These are phyloP conservation scores for Drosophila putrida DNA, from an alignment of 2,888 invertebrate species.

Conservation along the genomic window DNA sequence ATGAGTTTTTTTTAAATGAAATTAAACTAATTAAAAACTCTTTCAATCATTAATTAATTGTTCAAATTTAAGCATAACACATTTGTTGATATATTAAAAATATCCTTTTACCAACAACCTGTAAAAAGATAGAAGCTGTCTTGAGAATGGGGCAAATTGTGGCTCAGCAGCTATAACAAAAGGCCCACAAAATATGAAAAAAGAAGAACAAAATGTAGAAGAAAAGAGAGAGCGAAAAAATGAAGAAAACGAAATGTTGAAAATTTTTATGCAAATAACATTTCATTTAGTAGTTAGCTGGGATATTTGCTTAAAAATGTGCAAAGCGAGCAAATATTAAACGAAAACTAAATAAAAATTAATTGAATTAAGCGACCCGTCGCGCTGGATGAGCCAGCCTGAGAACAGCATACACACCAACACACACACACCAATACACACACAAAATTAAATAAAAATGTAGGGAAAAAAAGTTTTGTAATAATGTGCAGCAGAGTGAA, in stretches of 20 bases:
- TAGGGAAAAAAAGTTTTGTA: constrained; percentile 46
- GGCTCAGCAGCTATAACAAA: constrained; percentile 42
- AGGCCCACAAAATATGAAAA: constrained; percentile 40
- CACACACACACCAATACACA: constrained; percentile 7
- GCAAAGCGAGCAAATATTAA: constrained; percentile 73
- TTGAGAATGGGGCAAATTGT: constrained; percentile 10
- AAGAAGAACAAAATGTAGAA: constrained; percentile 3
- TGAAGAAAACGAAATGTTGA: constrained; percentile 35
- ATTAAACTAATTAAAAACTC: not conserved
- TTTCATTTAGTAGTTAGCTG: constrained; percentile 75
- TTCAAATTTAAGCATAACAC: not conserved
- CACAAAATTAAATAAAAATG: constrained; percentile 18
- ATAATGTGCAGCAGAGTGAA: constrained; percentile 63
- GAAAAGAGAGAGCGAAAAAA: not conserved
- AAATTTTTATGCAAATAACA: constrained; percentile 77
- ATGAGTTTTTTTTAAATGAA: not conserved
- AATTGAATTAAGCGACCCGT: constrained; percentile 75
- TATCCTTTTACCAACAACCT: not conserved
- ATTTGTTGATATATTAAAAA: not conserved
- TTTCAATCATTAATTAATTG: constrained; percentile 4
- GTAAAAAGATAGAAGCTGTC: constrained; percentile 22
- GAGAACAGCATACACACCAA: not conserved
- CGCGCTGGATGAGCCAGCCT: constrained; percentile 36
- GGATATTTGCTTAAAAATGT: constrained; percentile 75
- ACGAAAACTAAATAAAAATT: constrained; percentile 78